Evolutionary conservation across 1,140 invertebrate genomes (phyloP), one percentile per base, ranked within the genome.

Genomic region (Lepidurus couesii): DNA sequence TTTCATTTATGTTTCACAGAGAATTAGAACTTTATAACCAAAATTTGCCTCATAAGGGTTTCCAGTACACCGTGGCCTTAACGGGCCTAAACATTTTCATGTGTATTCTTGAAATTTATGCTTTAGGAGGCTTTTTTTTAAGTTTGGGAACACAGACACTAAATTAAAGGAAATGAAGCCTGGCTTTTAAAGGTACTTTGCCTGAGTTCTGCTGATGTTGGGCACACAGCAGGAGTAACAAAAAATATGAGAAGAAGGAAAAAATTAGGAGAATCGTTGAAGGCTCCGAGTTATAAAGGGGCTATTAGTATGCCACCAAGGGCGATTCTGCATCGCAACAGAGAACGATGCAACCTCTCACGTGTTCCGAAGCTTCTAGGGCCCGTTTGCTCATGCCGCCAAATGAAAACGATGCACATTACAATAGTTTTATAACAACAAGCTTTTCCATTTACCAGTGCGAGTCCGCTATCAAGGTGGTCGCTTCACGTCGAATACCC

Each of bases 251-350:
- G 26, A 34, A 34, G 26, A 34, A 34, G 26, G 26, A 34, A 34
- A 53, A n/a, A 65, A 65, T 65, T 65, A 65, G 47, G 47, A 65
- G 47, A 65, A 65, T 65, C 47, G 47, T 65, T 65, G 47, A 65
- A 65, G 47, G 47, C 10, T 65, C 7, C 47, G 47, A 65, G 47
- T 65, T 65, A 21, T 65, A 21, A 65, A 65, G 47, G 13, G 21
- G 47, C 47, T 65, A 65, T 65, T 65, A 21, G 47, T 21, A 65
- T 65, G 47, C 47, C 47, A 65, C 47, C 47, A 65, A 65, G 47
- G 10, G 47, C 47, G 47, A 65, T 65, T 65, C 9, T 65, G 4
- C 47, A 65, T 65, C 7, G 13, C 6, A 65, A 65, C 13, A 65
- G 47, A 65, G 13, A 7, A 65, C 13, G 47, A 21, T 21, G 11